A percentile compares a stretch with the other conserved stretches of the same genome.
phyloP scores from a whole-genome alignment of 2,113 vertebrate genomes.

The Xenopus laevis region DNA sequence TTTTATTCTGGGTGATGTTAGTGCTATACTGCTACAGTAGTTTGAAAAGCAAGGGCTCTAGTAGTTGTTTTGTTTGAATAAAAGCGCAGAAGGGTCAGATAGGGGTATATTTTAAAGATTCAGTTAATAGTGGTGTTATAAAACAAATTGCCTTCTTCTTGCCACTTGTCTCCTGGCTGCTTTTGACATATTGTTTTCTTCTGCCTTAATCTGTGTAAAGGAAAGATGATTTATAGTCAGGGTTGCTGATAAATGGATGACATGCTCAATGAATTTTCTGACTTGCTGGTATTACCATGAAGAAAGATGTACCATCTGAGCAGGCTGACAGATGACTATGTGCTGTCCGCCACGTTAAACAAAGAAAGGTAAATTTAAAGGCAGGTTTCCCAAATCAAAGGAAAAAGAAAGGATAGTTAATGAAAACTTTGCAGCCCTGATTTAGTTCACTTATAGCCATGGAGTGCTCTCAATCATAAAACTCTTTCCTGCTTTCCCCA shows the following conservation, averaged over 20 bases:
- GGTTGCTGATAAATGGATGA: constrained; percentile 26
- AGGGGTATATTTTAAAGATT: too few species aligned
- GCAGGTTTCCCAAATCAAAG: background rate
- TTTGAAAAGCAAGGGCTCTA: too few species aligned
- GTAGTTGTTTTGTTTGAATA: too few species aligned
- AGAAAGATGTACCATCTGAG: constrained; percentile 24
- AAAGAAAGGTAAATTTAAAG: constrained; percentile 9
- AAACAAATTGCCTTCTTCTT: constrained; percentile 7
- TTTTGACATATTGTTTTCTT: constrained; percentile 15
- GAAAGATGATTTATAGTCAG: constrained; percentile 22
- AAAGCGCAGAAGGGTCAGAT: too few species aligned
- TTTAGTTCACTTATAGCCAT: constrained; percentile 22
- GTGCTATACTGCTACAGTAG: background rate
- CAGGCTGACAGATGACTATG: constrained; percentile 27
- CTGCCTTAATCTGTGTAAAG: background rate
- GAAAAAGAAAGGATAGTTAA: background rate
- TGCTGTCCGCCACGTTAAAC: constrained; percentile 27
- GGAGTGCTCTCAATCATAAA: constrained; percentile 20
- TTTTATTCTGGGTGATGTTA: too few species aligned
- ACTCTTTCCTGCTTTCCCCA: constrained; percentile 9
- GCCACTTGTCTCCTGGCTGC: background rate
- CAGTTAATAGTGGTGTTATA: constrained; percentile 2
- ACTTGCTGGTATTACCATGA: constrained; percentile 24
- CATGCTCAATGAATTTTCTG: constrained; percentile 17
- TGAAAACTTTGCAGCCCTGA: background rate